Evolutionary conservation across 2,888 invertebrate species (phyloP).

Genomic region (Alsophila aescularia): DNA sequence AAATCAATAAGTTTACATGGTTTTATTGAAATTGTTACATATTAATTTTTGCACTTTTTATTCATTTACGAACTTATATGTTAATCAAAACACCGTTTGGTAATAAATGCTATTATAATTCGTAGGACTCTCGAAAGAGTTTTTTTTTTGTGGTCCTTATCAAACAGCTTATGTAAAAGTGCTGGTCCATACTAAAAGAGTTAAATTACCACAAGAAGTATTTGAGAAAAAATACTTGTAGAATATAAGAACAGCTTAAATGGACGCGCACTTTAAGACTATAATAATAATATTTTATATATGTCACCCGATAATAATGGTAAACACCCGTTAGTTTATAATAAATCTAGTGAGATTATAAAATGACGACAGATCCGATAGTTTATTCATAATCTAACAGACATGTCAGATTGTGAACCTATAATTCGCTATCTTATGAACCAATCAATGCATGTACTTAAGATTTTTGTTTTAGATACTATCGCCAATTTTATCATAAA

Average conservation of each 20-base stretch:
- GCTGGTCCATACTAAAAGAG: conserved; percentile 48
- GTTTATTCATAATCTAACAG: too few relatives aligned
- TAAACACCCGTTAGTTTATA: too few relatives aligned
- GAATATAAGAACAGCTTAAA: conserved; percentile 43
- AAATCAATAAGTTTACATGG: conserved; percentile 80
- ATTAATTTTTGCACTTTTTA: conserved; percentile 84
- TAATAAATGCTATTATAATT: conserved; percentile 83
- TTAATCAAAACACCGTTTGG: conserved; percentile 82
- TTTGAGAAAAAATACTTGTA: conserved; percentile 41
- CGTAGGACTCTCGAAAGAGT: conserved; percentile 69
- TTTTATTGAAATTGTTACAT: conserved; percentile 83
- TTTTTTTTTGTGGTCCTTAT: conserved; percentile 67
- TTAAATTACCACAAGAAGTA: conserved; percentile 45
- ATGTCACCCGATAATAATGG: too few relatives aligned
- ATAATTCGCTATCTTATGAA: too few relatives aligned
- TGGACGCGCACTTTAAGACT: conserved; percentile 48
- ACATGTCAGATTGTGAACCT: too few relatives aligned
- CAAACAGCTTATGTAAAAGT: conserved; percentile 66
- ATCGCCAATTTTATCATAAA: too few relatives aligned
- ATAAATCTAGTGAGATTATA: too few relatives aligned
- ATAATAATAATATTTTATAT: conserved; percentile 43
- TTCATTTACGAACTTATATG: conserved; percentile 74
- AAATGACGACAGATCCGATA: too few relatives aligned
- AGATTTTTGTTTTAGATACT: too few relatives aligned
- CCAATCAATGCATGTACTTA: too few relatives aligned